Conservation (phyloP, 2,888 invertebrate species). For the Orgyia antiqua region DNA sequence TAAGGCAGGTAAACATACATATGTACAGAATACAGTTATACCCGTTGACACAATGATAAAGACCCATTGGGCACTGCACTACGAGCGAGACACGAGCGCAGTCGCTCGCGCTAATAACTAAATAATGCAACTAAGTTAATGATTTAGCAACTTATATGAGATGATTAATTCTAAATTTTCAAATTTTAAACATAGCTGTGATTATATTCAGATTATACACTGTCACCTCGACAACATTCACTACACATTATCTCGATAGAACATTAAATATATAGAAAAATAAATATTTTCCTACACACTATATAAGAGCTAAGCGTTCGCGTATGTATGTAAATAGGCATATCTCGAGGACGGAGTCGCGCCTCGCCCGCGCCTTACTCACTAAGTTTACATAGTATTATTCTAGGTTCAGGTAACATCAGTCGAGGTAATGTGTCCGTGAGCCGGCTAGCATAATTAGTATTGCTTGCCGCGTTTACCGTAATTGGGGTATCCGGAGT, state of each 20-base stretch:
- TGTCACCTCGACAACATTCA: constrained; percentile 73
- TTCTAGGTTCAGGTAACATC: constrained; percentile 75
- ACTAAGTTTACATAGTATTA: constrained; percentile 57
- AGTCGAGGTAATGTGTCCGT: constrained; percentile 77
- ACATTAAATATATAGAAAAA: constrained; percentile 76
- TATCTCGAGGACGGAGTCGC: constrained; percentile 68
- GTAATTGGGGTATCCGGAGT: constrained; percentile 89
- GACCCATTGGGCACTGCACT: constrained; percentile 49
- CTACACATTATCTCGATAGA: constrained; percentile 78
- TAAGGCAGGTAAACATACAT: constrained; percentile 72
- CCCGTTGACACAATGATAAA: constrained; percentile 74
- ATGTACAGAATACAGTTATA: constrained; percentile 70
- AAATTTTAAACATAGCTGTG: constrained; percentile 33
- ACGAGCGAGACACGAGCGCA: constrained; percentile 24
- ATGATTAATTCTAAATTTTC: constrained; percentile 54
- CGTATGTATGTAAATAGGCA: constrained; percentile 71
- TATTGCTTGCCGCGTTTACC: constrained; percentile 82
- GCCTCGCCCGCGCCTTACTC: constrained; percentile 65
- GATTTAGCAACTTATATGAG: constrained; percentile 52
- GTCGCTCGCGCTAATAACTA: constrained; percentile 29
- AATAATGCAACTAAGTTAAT: constrained; percentile 46
- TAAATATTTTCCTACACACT: constrained; percentile 77
- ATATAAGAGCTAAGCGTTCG: constrained; percentile 72
- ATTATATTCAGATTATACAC: constrained; percentile 50
- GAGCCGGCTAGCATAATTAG: constrained; percentile 65